phyloP scores from a whole-genome alignment of 2,113 vertebrate species.

The Sisor rabdophorus region DNA sequence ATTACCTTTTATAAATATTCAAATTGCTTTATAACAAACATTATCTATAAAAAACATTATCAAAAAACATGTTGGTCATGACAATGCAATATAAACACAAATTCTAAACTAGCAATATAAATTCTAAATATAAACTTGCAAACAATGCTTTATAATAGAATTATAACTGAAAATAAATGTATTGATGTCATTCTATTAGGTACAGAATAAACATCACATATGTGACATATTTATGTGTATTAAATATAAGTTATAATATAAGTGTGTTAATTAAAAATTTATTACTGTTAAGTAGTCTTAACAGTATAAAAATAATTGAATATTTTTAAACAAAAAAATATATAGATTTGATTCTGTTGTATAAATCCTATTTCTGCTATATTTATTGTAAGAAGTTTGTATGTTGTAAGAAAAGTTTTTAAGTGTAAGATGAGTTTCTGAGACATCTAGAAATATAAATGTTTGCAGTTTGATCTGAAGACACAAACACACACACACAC shows the following conservation, averaged over 20 bases:
- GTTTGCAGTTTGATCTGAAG: conserved; percentile 54
- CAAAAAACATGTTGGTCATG: background rate
- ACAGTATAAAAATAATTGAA: too few species aligned
- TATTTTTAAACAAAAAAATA: too few species aligned
- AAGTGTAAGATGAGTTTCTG: background rate
- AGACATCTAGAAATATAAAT: conserved; percentile 50
- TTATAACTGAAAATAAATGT: background rate
- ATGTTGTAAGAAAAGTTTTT: background rate
- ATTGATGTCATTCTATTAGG: background rate
- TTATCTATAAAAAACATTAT: background rate
- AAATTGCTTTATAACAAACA: background rate
- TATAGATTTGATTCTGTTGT: background rate
- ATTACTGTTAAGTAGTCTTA: too few species aligned
- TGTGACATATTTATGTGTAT: too few species aligned
- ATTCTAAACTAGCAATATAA: too few species aligned
- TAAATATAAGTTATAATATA: too few species aligned
- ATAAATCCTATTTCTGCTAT: background rate
- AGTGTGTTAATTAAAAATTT: too few species aligned
- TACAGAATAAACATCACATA: too few species aligned
- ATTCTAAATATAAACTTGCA: too few species aligned
- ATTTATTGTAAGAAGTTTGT: background rate
- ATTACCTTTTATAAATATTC: background rate
- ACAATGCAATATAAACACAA: background rate
- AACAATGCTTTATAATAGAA: too few species aligned
- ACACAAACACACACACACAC: background rate